Percentiles rank a stretch among this genome's conserved stretches.
Conservation (phyloP, 2,888 invertebrate genomes). For the Trilocha varians region DNA sequence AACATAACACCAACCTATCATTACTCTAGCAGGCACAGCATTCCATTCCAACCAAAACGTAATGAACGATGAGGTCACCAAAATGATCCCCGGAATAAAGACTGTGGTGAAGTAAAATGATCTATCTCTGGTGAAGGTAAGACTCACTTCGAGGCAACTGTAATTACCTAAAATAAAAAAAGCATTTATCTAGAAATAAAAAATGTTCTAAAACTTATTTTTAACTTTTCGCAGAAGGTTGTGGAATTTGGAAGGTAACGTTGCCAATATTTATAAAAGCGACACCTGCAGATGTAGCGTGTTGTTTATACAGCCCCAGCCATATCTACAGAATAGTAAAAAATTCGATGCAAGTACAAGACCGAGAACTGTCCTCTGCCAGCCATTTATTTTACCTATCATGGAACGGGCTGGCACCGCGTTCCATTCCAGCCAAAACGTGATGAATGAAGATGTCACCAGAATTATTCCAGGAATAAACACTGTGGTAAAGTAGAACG, state of each 20-base stretch:
- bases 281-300: slow-evolving; percentile 56
- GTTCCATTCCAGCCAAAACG: slow-evolving; percentile 94
- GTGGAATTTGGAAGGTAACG: slow-evolving; percentile 20
- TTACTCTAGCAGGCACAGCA: slow-evolving; percentile 95
- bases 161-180: slow-evolving; percentile 86
- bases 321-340: slow-evolving; percentile 48
- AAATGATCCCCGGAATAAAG: slow-evolving; percentile 96
- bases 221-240: background rate
- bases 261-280: slow-evolving; percentile 38
- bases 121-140: slow-evolving; percentile 95
- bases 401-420: slow-evolving; percentile 91
- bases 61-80: slow-evolving; percentile 97
- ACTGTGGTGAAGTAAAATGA: slow-evolving; percentile 98
- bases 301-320: slow-evolving; percentile 59
- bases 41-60: slow-evolving; percentile 99
- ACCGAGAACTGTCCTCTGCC: slow-evolving; percentile 54
- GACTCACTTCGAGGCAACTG: slow-evolving; percentile 94
- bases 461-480: slow-evolving; percentile 92
- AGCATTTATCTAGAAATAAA: slow-evolving; percentile 58
- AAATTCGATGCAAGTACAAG: slow-evolving; percentile 43
- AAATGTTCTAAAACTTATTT: slow-evolving; percentile 21
- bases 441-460: slow-evolving; percentile 89
- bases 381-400: slow-evolving; percentile 79
- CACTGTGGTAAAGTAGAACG: slow-evolving; percentile 92
- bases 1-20: slow-evolving; percentile 85